phyloP scores from a whole-genome alignment of 2,113 vertebrate genomes.

The Salvator merianae region DNA sequence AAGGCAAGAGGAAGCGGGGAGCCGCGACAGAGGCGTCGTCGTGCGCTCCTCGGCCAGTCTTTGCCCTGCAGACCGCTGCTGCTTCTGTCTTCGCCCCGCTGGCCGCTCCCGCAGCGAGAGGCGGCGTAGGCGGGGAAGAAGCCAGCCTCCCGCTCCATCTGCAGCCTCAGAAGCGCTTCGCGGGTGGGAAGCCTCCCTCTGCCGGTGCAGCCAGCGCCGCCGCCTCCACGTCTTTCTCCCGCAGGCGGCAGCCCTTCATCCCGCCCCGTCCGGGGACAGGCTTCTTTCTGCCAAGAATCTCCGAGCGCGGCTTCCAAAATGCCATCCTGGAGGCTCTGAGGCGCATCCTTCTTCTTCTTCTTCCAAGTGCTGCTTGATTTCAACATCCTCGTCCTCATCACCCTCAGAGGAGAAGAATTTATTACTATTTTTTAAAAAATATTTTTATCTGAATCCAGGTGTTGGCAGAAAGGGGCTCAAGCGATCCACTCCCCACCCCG shows the following conservation, averaged over 20 bases:
- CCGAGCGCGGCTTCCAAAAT: not conserved
- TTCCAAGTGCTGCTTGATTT: too few relatives aligned
- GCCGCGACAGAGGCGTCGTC: conserved; percentile 15
- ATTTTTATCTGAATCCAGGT: too few relatives aligned
- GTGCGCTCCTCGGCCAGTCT: conserved; percentile 38
- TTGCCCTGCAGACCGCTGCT: conserved; percentile 57
- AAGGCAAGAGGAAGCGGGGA: conserved; percentile 38
- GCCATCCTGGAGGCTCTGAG: not conserved
- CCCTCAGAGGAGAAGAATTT: too few relatives aligned
- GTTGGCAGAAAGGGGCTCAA: too few relatives aligned
- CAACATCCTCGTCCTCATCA: too few relatives aligned
- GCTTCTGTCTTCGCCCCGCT: conserved; percentile 62
- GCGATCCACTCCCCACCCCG: not conserved
- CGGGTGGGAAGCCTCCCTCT: not conserved
- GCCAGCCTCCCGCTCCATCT: not conserved
- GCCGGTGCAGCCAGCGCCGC: not conserved
- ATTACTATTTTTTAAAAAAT: too few relatives aligned
- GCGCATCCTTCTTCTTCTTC: not conserved
- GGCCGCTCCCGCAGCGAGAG: conserved; percentile 59
- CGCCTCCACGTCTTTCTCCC: not conserved
- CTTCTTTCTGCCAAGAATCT: not conserved
- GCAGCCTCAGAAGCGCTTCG: not conserved
- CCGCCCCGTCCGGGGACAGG: not conserved
- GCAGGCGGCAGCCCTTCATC: not conserved
- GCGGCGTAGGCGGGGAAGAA: conserved; percentile 44